A percentile compares a stretch with the other conserved stretches of the same genome.
phyloP scores from a whole-genome alignment of 2,113 vertebrate genomes.

The Lanius ludovicianus region DNA sequence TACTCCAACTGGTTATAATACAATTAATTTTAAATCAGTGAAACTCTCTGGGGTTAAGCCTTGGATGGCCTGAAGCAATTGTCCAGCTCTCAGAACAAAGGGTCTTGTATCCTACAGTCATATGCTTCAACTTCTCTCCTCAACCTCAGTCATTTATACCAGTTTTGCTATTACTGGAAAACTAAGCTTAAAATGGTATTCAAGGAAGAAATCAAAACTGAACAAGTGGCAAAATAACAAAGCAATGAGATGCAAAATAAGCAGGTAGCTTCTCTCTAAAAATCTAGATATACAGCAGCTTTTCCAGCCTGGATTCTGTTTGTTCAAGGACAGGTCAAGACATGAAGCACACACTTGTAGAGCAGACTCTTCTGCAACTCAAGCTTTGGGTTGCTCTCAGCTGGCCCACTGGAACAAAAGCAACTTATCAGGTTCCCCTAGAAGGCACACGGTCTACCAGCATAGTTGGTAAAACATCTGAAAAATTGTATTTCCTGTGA shows the following conservation, averaged over 20 bases:
- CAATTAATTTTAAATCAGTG: background rate
- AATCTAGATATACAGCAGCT: background rate
- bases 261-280: background rate
- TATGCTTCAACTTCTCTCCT: background rate
- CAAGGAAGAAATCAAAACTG: background rate
- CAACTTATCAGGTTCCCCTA: background rate
- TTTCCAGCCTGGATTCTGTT: background rate
- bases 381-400: background rate
- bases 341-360: background rate
- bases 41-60: background rate
- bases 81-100: background rate
- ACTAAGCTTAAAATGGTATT: background rate
- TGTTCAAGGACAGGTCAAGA: background rate
- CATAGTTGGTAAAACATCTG: background rate
- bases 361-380: background rate
- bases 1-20: background rate
- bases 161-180: background rate
- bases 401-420: background rate
- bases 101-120: constrained; percentile 4
- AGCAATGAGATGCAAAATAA: background rate
- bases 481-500: background rate
- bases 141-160: background rate
- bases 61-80: background rate
- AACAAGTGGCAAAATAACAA: background rate
- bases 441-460: background rate